Base-by-base conservation (phyloP, 2,888 invertebrate genomes). In the Mythimna impura region DNA sequence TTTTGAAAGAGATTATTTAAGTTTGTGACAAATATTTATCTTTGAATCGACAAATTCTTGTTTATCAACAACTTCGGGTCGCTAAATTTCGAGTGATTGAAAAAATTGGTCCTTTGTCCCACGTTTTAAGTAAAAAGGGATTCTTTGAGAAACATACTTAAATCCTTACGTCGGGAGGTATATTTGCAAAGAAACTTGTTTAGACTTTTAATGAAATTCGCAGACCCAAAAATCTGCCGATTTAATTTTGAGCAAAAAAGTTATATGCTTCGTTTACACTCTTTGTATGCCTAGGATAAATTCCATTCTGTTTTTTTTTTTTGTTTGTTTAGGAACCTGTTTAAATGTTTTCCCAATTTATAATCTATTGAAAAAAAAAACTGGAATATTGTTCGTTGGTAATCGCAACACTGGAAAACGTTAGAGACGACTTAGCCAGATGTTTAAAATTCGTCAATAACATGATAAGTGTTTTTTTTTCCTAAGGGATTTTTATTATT, bases 121-220 rank as follows among this genome's bases (percentile, higher is more conserved):
- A 30, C 10, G 8, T 30, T 30, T 57, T 22, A 30, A 30, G 8
- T n/a, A 60, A 36, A 65, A 25, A 25, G 6, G 12, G 17, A 3
- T 60, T 47, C 40, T 55, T 14, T 14, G n/a, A 30, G 43, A 2
- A 17, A 61, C 9, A 22, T 52, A 52, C 43, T 58, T 47, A 14
- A 68, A 76, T 25, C 12, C 25, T 36, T 14, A 52, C 12, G 40
- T 43, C 34, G 43, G 9, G 14, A 57, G 10, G 8, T n/a, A 22
- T 57, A 40, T 66, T 58, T 22, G 43, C 22, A 14, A 7, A 3
- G 20, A n/a, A 76, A 52, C 50, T 52, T 58, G 47, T 52, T 55
- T 66, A 40, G 6, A 40, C 20, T 67, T 47, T 12, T 73, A 67
- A 76, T 67, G 50, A 76, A 73, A 58, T 52, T 67, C 20, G 14